Conservation (phyloP, 2,797 vertebrate genomes). For the Melanotaenia nigrans region DNA sequence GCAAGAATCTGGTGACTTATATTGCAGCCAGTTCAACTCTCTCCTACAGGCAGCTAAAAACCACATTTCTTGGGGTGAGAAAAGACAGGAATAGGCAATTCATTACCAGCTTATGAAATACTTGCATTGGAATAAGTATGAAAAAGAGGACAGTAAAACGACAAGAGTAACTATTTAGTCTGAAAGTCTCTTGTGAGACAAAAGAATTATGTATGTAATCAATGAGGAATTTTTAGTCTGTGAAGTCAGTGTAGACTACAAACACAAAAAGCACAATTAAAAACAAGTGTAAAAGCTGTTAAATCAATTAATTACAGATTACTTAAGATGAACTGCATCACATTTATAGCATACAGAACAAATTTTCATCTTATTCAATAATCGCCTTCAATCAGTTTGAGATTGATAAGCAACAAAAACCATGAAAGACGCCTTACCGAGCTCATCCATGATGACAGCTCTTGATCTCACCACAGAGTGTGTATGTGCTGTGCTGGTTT, state of each 20-base stretch:
- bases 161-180: neutral
- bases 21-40: neutral
- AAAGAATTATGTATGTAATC: neutral
- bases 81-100: neutral
- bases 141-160: neutral
- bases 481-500: conserved; percentile 14
- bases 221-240: neutral
- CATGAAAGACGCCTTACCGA: conserved; percentile 70
- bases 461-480: conserved; percentile 17
- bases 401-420: conserved; percentile 6
- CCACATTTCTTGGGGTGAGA: conserved; percentile 10
- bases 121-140: neutral
- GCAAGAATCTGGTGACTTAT: conserved; percentile 27
- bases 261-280: neutral
- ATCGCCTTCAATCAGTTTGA: neutral
- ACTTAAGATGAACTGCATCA: neutral
- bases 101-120: neutral
- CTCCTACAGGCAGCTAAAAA: neutral
- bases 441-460: conserved; percentile 74
- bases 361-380: neutral
- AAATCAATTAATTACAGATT: no score
- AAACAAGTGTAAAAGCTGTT: neutral
- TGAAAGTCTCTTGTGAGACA: neutral
- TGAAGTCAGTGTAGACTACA: neutral
- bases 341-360: neutral